Base-by-base conservation (phyloP, 1,140 invertebrate genomes). In the Zaprionus vittiger region DNA sequence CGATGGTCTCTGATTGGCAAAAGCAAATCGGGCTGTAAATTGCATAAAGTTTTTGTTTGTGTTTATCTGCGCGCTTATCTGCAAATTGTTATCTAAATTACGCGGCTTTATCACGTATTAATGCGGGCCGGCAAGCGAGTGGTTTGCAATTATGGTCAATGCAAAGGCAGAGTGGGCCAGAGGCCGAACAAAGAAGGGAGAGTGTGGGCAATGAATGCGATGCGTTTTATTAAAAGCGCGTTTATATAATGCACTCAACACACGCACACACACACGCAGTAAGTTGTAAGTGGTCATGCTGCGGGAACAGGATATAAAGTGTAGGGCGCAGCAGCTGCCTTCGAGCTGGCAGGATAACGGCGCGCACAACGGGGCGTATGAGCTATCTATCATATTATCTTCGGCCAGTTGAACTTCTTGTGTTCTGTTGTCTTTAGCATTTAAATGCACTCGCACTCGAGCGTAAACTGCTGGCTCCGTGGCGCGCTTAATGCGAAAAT, bases 1-100 rank as follows among this genome's bases (percentile, higher is more conserved):
- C 38, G 28, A n/a, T 24, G n/a, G 22, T 57, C 41, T 11, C 55
- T 73, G 70, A 77, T 77, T 61, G 74, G 28, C n/a, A 55, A 31
- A 34, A 44, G 11, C 49, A 59, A 65, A 60, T 22, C 54, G 20
- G 5, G 38, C 41, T 47, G 41, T 6, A 62, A 49, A 49, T 47
- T 28, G 41, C 41, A 26, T 17, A 14, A 49, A 31, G 15, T 12
- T 41, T 41, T 17, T 17, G 15, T 54, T 64, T 52, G 15, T 61
- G 71, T 49, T 38, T 20, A 22, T 41, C 38, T n/a, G 14, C 38
- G 15, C 38, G 38, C 22, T 28, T 56, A 38, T 61, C 59, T 62
- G 59, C 20, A 37, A 70, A 52, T 24, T 34, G 41, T 59, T 59
- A 67, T 75, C 67, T 75, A 59, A 75, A 75, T 75, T 38, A 52